Base-by-base conservation (phyloP, 2,797 vertebrate species). In the Avahi laniger region DNA sequence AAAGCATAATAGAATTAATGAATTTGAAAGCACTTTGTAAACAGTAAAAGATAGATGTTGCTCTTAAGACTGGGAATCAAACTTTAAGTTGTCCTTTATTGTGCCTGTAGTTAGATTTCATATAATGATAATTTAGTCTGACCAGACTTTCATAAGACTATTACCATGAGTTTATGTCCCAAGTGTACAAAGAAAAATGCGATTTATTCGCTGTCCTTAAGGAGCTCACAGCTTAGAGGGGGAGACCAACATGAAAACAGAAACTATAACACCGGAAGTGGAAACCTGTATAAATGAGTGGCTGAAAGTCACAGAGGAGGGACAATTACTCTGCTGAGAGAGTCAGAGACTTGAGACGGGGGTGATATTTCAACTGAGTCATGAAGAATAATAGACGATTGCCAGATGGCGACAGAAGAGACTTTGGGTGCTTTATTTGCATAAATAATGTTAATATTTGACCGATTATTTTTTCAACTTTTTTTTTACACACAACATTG, bases 311-410 rank as follows among this genome's bases (percentile, higher is more conserved):
- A 12, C 2, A 0, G 14, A 33, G 4, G 35, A 84, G 20, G 35
- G 30, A 24, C 10, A 59, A 33, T 1, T 1, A 57, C 30, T 80
- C 67, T 46, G 18, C 20, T 50, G 46, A 84, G 63, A 7, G 73
- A 90, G 26, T 17, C 26, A 13, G 9, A 6, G 41, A 52, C 18
- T 38, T 3, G 8, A 35, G 24, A 28, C 0, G 1, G 8, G 0
- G 4, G 4, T 2, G 0, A 41, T 10, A 90, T 46, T 0, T 52
- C 30, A 85, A 46, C 43, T 35, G 50, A 9, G 7, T 15, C 52
- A 2, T 9, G 81, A 84, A 80, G 30, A 61, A 30, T 3, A 54
- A 18, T 1, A 48, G 48, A 46, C 0, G 14, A 22, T 63, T 46
- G 5, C 30, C 48, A 88, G 20, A 18, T 57, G 35, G 30, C 78